Conservation (phyloP, 2,113 vertebrate species). For the zebrafish (Danio rerio) region GRCz12tu NC_133188.1:56576501-56577000, state of each 20-base stretch:
- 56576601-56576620: background rate
- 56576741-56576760: background rate
- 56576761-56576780: background rate
- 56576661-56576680: too few species aligned
- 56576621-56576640: background rate
- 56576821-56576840: background rate
- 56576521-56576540: background rate
- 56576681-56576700: background rate
- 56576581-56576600: background rate
- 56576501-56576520: constrained; percentile 21
- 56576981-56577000: too few species aligned
- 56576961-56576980: too few species aligned
- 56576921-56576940: background rate
- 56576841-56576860: background rate
- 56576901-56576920: background rate
- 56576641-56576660: background rate
- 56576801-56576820: background rate
- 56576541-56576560: background rate
- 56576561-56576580: background rate
- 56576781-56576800: constrained; percentile 15
- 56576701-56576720: background rate
- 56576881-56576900: background rate
- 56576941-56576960: background rate
- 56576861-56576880: background rate
- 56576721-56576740: background rate